phyloP scores from a whole-genome alignment of 2,113 vertebrate species.

The Apus apus region DNA sequence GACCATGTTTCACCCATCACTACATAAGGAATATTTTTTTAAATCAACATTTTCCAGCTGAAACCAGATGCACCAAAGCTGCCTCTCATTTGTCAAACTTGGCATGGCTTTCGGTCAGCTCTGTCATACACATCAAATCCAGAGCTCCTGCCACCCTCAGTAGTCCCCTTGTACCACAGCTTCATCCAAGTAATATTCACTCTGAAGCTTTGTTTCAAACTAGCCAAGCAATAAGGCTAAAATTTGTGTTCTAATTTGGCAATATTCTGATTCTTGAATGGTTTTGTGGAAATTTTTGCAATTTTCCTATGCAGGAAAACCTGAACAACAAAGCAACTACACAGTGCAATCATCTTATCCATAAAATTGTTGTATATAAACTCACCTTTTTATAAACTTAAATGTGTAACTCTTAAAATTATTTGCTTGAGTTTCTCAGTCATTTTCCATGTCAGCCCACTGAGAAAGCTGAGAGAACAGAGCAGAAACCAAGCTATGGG shows the following conservation, averaged over 20 bases:
- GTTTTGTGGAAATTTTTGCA: background rate
- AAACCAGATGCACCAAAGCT: background rate
- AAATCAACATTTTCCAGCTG: background rate
- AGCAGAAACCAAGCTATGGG: background rate
- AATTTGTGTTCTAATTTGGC: background rate
- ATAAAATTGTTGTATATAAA: background rate
- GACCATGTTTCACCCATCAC: background rate
- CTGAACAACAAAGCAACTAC: background rate
- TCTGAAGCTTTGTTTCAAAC: background rate
- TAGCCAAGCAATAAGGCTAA: background rate
- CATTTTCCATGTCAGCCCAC: background rate
- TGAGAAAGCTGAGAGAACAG: background rate
- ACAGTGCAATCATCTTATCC: background rate
- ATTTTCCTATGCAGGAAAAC: background rate
- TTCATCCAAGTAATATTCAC: background rate
- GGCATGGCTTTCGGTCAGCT: background rate
- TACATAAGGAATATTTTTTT: background rate
- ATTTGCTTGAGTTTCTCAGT: background rate
- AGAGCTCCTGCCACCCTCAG: background rate
- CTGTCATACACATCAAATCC: background rate
- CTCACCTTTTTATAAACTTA: background rate
- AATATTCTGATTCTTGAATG: background rate
- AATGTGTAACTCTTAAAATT: background rate
- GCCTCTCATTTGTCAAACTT: background rate
- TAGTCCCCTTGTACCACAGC: background rate